A percentile compares a stretch with the other conserved stretches of the same genome.
Evolutionary conservation across 2,888 invertebrate species (phyloP).

Genomic region (Nemurella pictetii): DNA sequence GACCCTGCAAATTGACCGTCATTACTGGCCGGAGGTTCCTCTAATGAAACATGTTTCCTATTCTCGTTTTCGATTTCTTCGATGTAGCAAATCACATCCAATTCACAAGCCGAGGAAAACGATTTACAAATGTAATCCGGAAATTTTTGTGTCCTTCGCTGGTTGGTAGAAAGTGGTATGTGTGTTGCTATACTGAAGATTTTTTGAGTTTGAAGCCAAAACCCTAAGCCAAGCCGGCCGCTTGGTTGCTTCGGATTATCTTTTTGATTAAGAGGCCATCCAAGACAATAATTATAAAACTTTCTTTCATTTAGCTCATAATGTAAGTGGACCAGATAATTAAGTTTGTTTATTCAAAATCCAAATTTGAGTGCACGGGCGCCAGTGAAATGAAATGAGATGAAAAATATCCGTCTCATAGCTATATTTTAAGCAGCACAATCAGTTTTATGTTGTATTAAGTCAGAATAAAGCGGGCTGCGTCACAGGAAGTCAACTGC

Average conservation of each 20-base stretch:
- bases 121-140: neutral
- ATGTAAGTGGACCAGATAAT: no score
- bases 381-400: neutral
- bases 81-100: neutral
- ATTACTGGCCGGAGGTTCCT: conserved; percentile 25
- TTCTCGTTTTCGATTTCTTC: neutral
- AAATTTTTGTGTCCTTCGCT: neutral
- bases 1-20: conserved; percentile 9
- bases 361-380: neutral
- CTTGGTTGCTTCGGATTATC: no score
- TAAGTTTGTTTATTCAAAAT: neutral
- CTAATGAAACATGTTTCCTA: neutral
- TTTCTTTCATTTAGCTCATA: no score
- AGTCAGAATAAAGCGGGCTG: neutral
- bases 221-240: no score
- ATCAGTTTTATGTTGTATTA: neutral
- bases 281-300: no score
- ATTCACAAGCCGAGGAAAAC: neutral
- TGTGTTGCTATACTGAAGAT: no score
- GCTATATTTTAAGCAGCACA: neutral
- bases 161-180: neutral
- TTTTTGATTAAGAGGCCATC: no score
- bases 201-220: no score
- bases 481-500: neutral
- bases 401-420: neutral